A percentile compares a stretch with the other conserved stretches of the same genome.
Evolutionary conservation across 2,113 vertebrate species (phyloP).

Genomic region (Leptodactylus fuscus): DNA sequence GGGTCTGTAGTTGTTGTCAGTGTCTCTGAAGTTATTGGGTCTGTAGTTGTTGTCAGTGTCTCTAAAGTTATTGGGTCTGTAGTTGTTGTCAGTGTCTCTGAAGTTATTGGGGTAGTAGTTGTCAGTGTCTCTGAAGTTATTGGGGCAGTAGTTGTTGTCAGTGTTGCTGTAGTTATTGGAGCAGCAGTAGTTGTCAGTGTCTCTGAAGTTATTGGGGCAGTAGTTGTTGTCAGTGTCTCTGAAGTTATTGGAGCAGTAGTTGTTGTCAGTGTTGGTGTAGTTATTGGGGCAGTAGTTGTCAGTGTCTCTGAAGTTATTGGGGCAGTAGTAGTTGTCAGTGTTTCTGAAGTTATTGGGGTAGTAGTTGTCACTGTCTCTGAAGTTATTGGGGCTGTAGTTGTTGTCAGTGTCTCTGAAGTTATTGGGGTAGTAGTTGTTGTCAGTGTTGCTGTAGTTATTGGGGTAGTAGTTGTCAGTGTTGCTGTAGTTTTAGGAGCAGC

Average conservation of each 20-base stretch:
- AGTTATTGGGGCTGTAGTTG: background rate
- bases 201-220: background rate
- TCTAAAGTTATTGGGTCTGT: too few relatives aligned
- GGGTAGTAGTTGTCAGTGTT: background rate
- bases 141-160: background rate
- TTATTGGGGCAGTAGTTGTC: background rate
- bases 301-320: background rate
- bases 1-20: too few relatives aligned
- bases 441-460: background rate
- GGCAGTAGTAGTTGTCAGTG: background rate
- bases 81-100: too few relatives aligned
- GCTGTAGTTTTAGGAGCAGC: background rate
- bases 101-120: too few relatives aligned
- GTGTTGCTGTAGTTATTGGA: background rate
- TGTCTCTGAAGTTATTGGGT: too few relatives aligned
- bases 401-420: background rate
- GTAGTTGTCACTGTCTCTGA: background rate
- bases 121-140: too few relatives aligned
- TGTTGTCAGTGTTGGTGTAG: background rate
- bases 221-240: background rate
- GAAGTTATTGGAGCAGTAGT: background rate
- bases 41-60: too few relatives aligned
- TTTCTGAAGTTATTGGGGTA: background rate
- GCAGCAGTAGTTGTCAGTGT: background rate
- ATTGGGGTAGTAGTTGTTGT: background rate